Evolutionary conservation across 2,888 invertebrate species (phyloP), one percentile per base, ranked within the genome.

Genomic region (Apodemia mormo): DNA sequence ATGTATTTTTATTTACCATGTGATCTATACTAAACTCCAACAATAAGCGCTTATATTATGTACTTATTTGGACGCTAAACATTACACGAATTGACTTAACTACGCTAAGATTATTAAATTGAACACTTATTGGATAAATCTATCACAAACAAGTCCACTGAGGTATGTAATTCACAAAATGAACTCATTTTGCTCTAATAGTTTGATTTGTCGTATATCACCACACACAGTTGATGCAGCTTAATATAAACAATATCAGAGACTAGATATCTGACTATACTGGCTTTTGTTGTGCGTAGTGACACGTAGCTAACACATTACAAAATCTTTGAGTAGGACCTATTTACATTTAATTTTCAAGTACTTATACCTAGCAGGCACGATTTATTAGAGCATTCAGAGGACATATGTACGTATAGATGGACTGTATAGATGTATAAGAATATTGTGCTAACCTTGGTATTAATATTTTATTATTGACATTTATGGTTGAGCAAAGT

Each of bases 71-170:
- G 89, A 90, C 89, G 88, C 83, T 86, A 88, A 89, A 83, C 82
- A 84, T 85, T 88, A 87, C 82, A 84, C 82, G 83, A 91, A 90
- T 90, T 91, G 87, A 92, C 91, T 87, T 89, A 89, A 76, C 80
- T 81, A 83, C 58, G 12, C 30, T 58, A 85, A 87, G 87, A 81
- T 81, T 87, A 86, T 82, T 89, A 87, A 84, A 86, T 85, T 92
- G 92, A 92, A 93, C 92, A 93, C 92, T 91, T 92, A 93, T 85
- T 85, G 92, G 92, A 92, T 92, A 92, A 88, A 89, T 86, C 90
- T 92, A 92, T 92, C 91, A 92, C 92, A 92, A 88, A 88, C 83
- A 89, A 65, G 87, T 88, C 86, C 89, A 88, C 88, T 90, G 92
- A 92, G 92, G 92, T 92, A 67, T 67, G 58, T 58, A 90, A 87